Conservation (phyloP, 2,888 invertebrate genomes). For the Scelioninae gen. 2 region DNA sequence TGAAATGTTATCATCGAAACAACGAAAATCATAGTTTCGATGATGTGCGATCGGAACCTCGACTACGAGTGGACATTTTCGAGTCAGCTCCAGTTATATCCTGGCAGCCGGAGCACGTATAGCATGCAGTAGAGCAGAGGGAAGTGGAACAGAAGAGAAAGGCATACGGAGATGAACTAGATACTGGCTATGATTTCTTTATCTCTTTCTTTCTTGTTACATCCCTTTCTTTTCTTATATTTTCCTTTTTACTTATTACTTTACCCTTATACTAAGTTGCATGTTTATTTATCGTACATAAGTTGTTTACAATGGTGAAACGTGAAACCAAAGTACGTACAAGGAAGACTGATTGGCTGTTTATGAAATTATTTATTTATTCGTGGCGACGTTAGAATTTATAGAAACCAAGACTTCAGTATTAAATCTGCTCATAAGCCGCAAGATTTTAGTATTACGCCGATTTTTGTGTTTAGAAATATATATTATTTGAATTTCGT, state of each 20-base stretch:
- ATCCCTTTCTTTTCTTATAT: constrained; percentile 55
- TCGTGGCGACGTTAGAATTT: neutral
- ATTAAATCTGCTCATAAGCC: constrained; percentile 1
- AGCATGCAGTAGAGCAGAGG: constrained; percentile 64
- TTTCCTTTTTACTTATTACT: constrained; percentile 42
- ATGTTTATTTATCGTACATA: constrained; percentile 3
- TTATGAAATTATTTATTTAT: constrained; percentile 3
- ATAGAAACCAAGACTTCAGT: neutral
- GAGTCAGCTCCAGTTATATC: constrained; percentile 72
- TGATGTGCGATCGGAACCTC: constrained; percentile 65
- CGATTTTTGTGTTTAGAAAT: no score
- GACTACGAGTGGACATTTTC: constrained; percentile 68
- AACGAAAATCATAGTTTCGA: constrained; percentile 52
- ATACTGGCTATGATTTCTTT: constrained; percentile 66
- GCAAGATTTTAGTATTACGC: no score
- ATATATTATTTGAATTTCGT: no score
- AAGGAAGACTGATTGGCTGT: neutral
- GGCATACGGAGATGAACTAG: constrained; percentile 75
- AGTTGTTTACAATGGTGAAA: neutral
- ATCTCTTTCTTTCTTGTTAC: constrained; percentile 63
- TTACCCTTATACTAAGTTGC: constrained; percentile 31
- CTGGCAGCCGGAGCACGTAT: constrained; percentile 63
- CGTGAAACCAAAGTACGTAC: neutral
- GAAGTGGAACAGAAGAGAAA: constrained; percentile 76
- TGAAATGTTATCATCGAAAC: constrained; percentile 13